Evolutionary conservation across 2,113 vertebrate genomes (phyloP).

Genomic region (Recurvirostra avosetta): DNA sequence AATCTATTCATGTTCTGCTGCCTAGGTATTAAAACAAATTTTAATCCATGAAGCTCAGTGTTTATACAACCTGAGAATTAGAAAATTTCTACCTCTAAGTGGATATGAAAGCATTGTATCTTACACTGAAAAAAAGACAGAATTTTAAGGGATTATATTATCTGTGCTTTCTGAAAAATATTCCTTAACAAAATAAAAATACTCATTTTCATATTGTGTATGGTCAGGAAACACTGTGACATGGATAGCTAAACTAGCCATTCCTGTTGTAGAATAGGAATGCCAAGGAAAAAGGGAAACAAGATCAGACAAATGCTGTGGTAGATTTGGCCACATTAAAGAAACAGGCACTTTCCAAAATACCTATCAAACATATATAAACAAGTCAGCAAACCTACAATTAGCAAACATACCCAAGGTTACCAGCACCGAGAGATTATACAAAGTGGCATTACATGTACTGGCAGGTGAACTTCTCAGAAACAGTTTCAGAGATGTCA

Average conservation of each 20-base stretch:
- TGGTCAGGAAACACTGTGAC: neutral
- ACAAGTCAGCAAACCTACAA: neutral
- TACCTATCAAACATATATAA: neutral
- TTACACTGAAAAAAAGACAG: neutral
- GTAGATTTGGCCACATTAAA: neutral
- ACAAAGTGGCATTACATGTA: neutral
- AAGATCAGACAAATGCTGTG: neutral
- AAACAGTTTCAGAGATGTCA: neutral
- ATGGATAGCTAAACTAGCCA: neutral
- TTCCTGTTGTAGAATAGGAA: neutral
- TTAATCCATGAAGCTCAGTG: neutral
- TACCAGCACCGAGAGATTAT: neutral
- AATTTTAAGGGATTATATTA: neutral
- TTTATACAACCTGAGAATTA: neutral
- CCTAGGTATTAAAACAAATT: neutral
- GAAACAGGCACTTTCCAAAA: neutral
- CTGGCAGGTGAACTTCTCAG: neutral
- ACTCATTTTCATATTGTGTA: neutral
- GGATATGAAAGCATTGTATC: neutral
- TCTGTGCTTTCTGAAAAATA: neutral
- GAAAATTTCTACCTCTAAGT: neutral
- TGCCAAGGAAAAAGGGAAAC: neutral
- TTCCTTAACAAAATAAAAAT: neutral
- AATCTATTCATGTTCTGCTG: neutral
- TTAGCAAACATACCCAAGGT: neutral